phyloP scores from a whole-genome alignment of 2,888 invertebrate genomes.

The Drosophila koepferae region DNA sequence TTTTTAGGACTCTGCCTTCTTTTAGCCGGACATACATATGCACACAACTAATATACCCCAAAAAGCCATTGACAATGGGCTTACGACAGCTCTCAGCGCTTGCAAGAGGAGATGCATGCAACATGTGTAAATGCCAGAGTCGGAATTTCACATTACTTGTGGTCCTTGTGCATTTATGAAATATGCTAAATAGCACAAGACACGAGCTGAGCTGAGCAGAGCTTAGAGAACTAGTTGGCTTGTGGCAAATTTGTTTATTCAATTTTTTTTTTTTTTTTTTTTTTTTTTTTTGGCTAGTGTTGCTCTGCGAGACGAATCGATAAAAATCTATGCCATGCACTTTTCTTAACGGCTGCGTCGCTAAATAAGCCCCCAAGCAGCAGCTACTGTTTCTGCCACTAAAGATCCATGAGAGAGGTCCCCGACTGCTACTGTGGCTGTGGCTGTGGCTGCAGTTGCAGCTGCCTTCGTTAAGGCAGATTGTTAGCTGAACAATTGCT shows the following conservation, averaged over 20 bases:
- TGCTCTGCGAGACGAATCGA: constrained; percentile 24
- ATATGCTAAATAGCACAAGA: background rate
- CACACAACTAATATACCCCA: background rate
- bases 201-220: background rate
- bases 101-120: background rate
- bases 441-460: background rate
- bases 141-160: background rate
- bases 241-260: background rate
- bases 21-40: no score
- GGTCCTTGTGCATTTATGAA: background rate
- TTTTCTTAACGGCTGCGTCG: constrained; percentile 29
- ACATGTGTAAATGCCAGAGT: background rate
- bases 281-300: no score
- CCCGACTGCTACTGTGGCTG: background rate
- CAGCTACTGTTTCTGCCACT: constrained; percentile 14
- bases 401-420: constrained; percentile 1
- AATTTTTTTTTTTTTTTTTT: no score
- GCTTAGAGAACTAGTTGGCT: background rate
- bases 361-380: constrained; percentile 41
- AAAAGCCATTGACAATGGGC: background rate
- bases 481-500: constrained; percentile 55
- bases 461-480: constrained; percentile 50
- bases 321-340: constrained; percentile 34
- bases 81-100: background rate
- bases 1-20: no score